These are phyloP conservation scores for Teleopsis dalmanni DNA, from an alignment of 1,140 invertebrate species.

Conservation along the genomic window DNA sequence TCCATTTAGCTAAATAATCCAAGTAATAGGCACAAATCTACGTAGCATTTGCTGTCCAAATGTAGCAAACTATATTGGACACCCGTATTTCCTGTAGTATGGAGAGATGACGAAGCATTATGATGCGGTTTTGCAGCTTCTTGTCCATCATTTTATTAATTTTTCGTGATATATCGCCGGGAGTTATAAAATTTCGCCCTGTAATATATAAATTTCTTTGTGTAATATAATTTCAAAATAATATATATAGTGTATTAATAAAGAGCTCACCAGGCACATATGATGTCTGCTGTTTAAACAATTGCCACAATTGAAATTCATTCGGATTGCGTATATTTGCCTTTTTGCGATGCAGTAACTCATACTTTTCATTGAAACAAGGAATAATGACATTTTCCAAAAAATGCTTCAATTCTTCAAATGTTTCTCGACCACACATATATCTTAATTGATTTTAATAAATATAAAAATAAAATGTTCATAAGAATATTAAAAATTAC, in stretches of 20 bases:
- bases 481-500: neutral
- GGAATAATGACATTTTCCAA: slow-evolving; percentile 13
- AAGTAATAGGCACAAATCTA: neutral
- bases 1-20: neutral
- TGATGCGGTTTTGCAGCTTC: slow-evolving; percentile 12
- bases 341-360: slow-evolving; percentile 12
- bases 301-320: slow-evolving; percentile 15
- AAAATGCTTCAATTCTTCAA: slow-evolving; percentile 13
- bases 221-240: neutral
- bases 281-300: slow-evolving; percentile 12
- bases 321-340: slow-evolving; percentile 4
- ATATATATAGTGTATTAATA: neutral
- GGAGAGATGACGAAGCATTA: slow-evolving; percentile 14
- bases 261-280: slow-evolving; percentile 12
- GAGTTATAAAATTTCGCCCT: slow-evolving; percentile 14
- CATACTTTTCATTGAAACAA: slow-evolving; percentile 17
- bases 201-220: neutral
- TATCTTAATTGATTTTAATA: slow-evolving; percentile 7
- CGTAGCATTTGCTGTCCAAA: slow-evolving; percentile 9
- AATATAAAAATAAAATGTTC: neutral
- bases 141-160: slow-evolving; percentile 16
- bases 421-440: slow-evolving; percentile 15
- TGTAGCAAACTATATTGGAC: slow-evolving; percentile 12
- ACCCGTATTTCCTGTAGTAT: slow-evolving; percentile 14
- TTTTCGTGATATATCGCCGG: slow-evolving; percentile 15